A percentile compares a stretch with the other conserved stretches of the same genome.
These are phyloP conservation scores for Dipodomys ordii DNA, from an alignment of 2,113 vertebrate species.

Conservation along the genomic window DNA sequence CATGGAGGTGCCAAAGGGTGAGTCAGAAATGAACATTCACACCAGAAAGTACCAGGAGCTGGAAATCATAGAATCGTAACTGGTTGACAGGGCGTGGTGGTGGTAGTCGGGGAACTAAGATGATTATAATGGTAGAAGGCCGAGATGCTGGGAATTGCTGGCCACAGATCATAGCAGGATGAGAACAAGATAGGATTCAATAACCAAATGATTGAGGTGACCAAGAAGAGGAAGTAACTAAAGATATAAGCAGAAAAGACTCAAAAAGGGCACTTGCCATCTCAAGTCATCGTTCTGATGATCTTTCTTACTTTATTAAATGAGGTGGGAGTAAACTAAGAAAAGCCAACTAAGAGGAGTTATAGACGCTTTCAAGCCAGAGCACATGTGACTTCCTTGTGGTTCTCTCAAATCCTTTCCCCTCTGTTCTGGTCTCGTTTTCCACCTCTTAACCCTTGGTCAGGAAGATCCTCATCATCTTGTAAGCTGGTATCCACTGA, in stretches of 20 bases:
- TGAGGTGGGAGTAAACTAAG: not conserved
- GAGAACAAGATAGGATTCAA: accelerated
- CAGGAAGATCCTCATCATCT: not conserved
- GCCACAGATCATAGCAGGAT: not conserved
- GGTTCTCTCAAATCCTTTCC: not conserved
- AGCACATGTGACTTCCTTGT: not conserved
- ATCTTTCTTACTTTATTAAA: not conserved
- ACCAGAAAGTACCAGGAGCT: not conserved
- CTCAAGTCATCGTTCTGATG: not conserved
- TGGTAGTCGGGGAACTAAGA: not conserved
- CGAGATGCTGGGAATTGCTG: not conserved
- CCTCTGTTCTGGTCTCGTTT: not conserved
- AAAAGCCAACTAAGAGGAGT: not conserved
- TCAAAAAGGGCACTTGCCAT: not conserved
- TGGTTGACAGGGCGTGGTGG: not conserved
- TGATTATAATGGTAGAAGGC: not conserved
- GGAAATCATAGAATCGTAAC: not conserved
- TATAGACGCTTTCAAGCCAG: not conserved
- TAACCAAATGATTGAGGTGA: not conserved
- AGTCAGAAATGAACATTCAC: not conserved
- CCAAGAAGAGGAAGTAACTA: not conserved
- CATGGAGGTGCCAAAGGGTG: not conserved
- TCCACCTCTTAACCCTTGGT: not conserved
- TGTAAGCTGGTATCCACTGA: not conserved
- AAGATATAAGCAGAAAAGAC: not conserved